phyloP scores from a whole-genome alignment of 2,797 vertebrate genomes.

The Chanos chanos region DNA sequence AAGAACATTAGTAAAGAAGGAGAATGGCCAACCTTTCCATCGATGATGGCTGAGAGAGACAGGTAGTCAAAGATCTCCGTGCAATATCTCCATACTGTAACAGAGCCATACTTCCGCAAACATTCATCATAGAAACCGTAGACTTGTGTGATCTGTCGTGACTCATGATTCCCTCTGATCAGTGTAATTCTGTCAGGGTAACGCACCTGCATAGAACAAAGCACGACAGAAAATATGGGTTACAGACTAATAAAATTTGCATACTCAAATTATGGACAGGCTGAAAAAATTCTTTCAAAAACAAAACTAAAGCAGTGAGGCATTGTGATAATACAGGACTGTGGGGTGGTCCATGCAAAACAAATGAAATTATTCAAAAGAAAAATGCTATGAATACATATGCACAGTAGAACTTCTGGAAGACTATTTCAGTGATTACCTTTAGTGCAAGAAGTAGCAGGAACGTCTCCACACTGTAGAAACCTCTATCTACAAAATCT shows the following conservation, averaged over 20 bases:
- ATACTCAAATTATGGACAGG: no score
- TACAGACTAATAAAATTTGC: neutral
- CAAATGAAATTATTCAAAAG: neutral
- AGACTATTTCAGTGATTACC: slow-evolving; percentile 57
- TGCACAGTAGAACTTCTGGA: neutral
- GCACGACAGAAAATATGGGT: neutral
- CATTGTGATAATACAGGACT: neutral
- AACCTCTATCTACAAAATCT: slow-evolving; percentile 93
- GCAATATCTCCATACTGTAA: slow-evolving; percentile 96
- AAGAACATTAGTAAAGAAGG: neutral
- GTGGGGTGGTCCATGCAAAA: no score
- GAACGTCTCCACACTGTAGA: slow-evolving; percentile 95
- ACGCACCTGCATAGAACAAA: slow-evolving; percentile 72
- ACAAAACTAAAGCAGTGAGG: neutral
- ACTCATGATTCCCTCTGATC: slow-evolving; percentile 93
- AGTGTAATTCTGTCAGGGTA: slow-evolving; percentile 94
- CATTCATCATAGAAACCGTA: slow-evolving; percentile 96
- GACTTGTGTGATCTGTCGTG: slow-evolving; percentile 92
- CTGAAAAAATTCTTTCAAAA: no score
- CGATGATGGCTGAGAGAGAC: slow-evolving; percentile 92
- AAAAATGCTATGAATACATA: neutral
- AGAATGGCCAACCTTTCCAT: slow-evolving; percentile 81
- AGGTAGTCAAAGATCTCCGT: slow-evolving; percentile 97
- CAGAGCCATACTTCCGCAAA: slow-evolving; percentile 90
- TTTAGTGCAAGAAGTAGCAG: slow-evolving; percentile 89